phyloP scores from a whole-genome alignment of 1,140 invertebrate species.

The Eufriesea mexicana region DNA sequence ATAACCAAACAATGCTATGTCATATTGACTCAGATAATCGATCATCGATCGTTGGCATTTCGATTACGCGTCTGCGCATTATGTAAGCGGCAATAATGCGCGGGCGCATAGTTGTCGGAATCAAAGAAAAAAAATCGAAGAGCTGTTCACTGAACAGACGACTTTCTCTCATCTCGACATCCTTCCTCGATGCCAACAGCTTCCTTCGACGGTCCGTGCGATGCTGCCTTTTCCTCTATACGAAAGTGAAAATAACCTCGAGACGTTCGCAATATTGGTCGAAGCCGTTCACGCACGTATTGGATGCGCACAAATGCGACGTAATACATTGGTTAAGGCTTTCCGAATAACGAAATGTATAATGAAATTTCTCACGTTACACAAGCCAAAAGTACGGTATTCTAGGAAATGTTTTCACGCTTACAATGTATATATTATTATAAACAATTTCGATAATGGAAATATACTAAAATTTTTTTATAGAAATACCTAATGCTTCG shows the following conservation, averaged over 20 bases:
- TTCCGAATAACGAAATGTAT: background rate
- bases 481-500: background rate
- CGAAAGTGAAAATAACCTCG: slow-evolving; percentile 56
- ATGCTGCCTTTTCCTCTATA: slow-evolving; percentile 7
- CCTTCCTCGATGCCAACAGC: slow-evolving; percentile 10
- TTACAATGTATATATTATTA: background rate
- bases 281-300: background rate
- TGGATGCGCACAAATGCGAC: background rate
- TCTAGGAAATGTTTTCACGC: background rate
- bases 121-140: slow-evolving; percentile 36
- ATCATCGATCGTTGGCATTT: slow-evolving; percentile 25
- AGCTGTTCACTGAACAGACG: slow-evolving; percentile 18
- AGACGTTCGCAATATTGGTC: background rate
- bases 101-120: slow-evolving; percentile 5
- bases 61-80: slow-evolving; percentile 56
- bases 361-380: background rate
- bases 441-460: too few species aligned
- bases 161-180: slow-evolving; percentile 60
- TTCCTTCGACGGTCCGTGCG: slow-evolving; percentile 7
- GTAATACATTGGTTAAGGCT: background rate
- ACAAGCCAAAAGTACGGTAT: background rate
- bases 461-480: too few species aligned
- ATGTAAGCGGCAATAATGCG: slow-evolving; percentile 33
- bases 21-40: background rate
- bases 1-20: background rate